phyloP scores from a whole-genome alignment of 2,797 vertebrate genomes.

The Leucoraja ocellata region DNA sequence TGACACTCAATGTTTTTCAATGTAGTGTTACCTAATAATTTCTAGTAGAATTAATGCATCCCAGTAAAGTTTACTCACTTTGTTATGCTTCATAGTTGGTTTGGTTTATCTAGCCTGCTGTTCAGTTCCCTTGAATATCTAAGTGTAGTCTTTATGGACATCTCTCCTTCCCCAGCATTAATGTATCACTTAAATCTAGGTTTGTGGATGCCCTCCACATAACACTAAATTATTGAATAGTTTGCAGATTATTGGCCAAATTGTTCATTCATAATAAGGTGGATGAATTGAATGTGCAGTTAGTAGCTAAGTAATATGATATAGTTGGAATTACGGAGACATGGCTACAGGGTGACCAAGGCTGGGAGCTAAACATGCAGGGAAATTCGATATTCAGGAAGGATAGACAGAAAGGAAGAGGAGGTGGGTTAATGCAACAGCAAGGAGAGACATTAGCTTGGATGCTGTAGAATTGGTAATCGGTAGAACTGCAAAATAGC shows the following conservation, averaged over 20 bases:
- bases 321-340: too few species aligned
- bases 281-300: too few species aligned
- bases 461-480: too few species aligned
- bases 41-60: background rate
- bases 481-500: too few species aligned
- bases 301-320: too few species aligned
- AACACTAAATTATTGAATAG: background rate
- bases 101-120: background rate
- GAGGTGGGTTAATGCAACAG: too few species aligned
- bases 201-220: background rate
- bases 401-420: too few species aligned
- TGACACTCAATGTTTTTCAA: background rate
- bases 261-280: background rate
- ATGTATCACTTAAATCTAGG: background rate
- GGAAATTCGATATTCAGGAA: too few species aligned
- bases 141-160: background rate
- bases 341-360: too few species aligned
- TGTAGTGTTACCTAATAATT: background rate
- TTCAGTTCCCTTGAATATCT: background rate
- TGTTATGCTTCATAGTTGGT: background rate
- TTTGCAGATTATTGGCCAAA: background rate
- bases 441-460: too few species aligned
- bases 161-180: too few species aligned
- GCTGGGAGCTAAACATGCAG: too few species aligned
- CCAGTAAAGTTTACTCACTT: background rate